phyloP scores from a whole-genome alignment of 2,888 invertebrate genomes.

The Rotaria macrura region DNA sequence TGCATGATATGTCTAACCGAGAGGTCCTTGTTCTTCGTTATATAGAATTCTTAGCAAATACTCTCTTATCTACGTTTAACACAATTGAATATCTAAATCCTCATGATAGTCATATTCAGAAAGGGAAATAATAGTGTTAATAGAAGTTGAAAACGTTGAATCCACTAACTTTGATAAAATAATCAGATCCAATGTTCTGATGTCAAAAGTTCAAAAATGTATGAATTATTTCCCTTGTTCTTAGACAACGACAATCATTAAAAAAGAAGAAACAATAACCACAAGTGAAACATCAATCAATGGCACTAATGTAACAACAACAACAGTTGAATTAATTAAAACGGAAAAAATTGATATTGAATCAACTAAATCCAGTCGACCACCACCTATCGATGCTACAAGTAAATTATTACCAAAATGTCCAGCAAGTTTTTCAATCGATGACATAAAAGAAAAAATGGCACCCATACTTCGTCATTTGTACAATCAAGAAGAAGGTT shows the following conservation, averaged over 20 bases:
- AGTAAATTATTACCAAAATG: neutral
- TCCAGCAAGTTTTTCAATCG: neutral
- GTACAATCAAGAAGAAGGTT: slow-evolving; percentile 62
- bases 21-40: no score
- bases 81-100: no score
- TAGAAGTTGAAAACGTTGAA: no score
- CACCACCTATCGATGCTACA: neutral
- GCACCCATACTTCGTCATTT: neutral
- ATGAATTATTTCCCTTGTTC: no score
- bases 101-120: no score
- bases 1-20: no score
- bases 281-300: neutral
- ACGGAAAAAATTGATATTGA: neutral
- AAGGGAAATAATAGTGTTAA: no score
- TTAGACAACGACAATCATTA: neutral
- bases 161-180: no score
- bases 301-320: neutral
- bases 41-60: no score
- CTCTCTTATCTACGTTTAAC: no score
- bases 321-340: neutral
- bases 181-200: no score
- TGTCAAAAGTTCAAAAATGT: no score
- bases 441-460: neutral
- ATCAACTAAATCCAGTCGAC: neutral
- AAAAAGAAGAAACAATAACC: slow-evolving; percentile 6